A percentile compares a stretch with the other conserved stretches of the same genome.
These are phyloP conservation scores for Enteromius afrohamiltoni DNA, from an alignment of 2,797 vertebrate genomes.

Conservation along the genomic window DNA sequence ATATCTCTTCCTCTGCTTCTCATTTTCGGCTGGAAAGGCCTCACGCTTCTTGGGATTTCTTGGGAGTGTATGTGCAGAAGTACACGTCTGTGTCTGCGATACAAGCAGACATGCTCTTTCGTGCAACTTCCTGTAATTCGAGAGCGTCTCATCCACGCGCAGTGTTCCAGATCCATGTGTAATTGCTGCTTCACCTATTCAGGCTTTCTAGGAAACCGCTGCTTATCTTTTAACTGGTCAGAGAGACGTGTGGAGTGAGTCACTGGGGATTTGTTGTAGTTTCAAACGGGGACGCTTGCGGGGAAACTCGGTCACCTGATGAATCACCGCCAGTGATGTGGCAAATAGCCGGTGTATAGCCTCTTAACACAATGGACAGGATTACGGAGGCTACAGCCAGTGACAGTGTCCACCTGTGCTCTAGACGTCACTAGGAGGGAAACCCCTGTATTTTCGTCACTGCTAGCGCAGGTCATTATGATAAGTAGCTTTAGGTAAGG, in stretches of 20 bases:
- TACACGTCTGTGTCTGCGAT: not conserved
- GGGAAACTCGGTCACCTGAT: slow-evolving; percentile 5
- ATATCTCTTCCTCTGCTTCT: slow-evolving; percentile 19
- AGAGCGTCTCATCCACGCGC: not conserved
- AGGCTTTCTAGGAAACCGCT: not conserved
- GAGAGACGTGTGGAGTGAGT: not conserved
- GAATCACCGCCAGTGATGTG: slow-evolving; percentile 16
- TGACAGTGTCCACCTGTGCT: not conserved
- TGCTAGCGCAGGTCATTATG: not conserved
- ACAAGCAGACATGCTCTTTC: not conserved
- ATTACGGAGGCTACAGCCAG: not conserved
- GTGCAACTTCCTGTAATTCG: not conserved
- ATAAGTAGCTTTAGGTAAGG: slow-evolving; percentile 26
- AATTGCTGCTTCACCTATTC: not conserved
- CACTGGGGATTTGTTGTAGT: slow-evolving; percentile 11
- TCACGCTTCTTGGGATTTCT: not conserved
- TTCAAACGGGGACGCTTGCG: not conserved
- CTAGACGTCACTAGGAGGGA: slow-evolving; percentile 15
- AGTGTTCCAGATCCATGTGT: not conserved
- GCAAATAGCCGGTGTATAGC: not conserved
- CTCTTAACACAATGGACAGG: slow-evolving; percentile 12
- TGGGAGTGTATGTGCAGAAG: not conserved
- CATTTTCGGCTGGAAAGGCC: slow-evolving; percentile 21
- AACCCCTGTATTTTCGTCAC: not conserved
- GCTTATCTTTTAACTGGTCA: not conserved